These are phyloP conservation scores for Candidula unifasciata DNA, from an alignment of 2,888 invertebrate genomes.

Conservation along the genomic window DNA sequence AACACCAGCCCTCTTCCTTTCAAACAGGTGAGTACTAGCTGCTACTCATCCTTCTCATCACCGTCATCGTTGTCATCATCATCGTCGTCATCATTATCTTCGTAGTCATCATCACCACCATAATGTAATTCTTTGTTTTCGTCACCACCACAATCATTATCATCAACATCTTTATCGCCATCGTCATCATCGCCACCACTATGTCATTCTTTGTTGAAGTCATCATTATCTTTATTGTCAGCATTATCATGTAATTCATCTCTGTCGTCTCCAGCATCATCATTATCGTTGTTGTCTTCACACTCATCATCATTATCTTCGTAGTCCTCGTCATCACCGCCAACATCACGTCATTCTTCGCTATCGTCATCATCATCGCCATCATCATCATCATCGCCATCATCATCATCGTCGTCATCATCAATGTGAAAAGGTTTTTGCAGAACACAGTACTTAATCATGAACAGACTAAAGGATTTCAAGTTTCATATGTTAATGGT, in stretches of 20 bases:
- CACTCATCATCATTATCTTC: background rate
- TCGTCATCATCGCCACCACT: too few species aligned
- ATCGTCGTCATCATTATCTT: too few species aligned
- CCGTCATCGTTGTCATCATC: background rate
- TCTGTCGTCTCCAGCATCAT: background rate
- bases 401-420: too few species aligned
- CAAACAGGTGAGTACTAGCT: constrained; percentile 71
- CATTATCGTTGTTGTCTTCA: too few species aligned
- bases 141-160: background rate
- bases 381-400: background rate
- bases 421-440: too few species aligned
- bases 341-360: too few species aligned
- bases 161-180: background rate
- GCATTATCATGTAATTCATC: background rate
- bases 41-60: background rate
- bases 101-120: too few species aligned
- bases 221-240: background rate
- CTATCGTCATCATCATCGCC: background rate
- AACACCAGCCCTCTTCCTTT: constrained; percentile 72
- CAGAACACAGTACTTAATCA: too few species aligned
- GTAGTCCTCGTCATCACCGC: background rate
- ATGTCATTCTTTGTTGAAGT: background rate
- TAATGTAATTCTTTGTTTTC: too few species aligned
- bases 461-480: too few species aligned
- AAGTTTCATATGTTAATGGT: too few species aligned